Base-by-base conservation (phyloP, 2,797 vertebrate species). In the Spinibarbus caldwelli region DNA sequence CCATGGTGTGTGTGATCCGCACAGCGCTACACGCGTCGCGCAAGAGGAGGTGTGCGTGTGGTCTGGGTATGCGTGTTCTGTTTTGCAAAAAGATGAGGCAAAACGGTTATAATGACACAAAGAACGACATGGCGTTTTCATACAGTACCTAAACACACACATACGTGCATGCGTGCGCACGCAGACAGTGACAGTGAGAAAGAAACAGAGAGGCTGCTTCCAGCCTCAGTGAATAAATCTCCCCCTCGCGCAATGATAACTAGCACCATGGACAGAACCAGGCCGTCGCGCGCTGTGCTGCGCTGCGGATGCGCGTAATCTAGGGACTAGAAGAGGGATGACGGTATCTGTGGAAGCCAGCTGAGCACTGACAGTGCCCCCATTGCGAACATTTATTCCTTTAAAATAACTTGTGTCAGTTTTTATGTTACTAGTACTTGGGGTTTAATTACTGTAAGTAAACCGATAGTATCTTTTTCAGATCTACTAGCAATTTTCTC, bases 221-320 rank as follows among this genome's bases (percentile, higher is more conserved):
- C 38, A 79, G 57, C 19, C 34, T 52, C 49, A 47, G 73, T 71
- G 54, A 77, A 70, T 68, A 62, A 70, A 75, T 82, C 36, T 78
- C 38, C n/a, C 31, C 29, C 78, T 78, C 29, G 70, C 76, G 70
- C 70, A 47, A 15, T 57, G 59, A 66, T 49, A 83, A 62, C 78
- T 73, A 88, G 87, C 86, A 90, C 87, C 84, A 87, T 66, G 86
- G 88, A 89, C 88, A 87, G 88, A 83, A 77, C 64, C 80, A 78
- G 70, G 84, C 84, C 78, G 70, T 54, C 6, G 70, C 59, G 82
- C 43, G 52, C 52, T 62, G 73, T 84, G 81, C 81, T 83, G 86
- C 79, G 78, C 78, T 82, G 85, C 86, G 64, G 66, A 79, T 85
- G 86, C 78, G 54, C 76, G 41, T 66, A 70, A 80, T 45, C 47